phyloP scores from a whole-genome alignment of 64 coral and sea anemone species.

The Stichodactyla helianthus region DNA sequence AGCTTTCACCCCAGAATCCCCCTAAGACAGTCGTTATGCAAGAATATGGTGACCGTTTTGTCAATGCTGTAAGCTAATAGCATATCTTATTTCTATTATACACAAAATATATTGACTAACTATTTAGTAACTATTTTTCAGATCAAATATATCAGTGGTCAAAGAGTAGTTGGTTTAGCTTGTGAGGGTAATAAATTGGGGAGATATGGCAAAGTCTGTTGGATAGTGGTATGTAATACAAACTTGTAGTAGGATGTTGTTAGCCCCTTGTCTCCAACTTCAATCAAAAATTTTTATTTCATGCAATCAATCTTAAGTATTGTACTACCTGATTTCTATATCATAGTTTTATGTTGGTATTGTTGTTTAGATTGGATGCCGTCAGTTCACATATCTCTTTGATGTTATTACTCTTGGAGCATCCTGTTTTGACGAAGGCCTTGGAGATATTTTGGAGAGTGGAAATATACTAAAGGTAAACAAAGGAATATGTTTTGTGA shows the following conservation, averaged over 20 bases:
- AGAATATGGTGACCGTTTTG: slow-evolving; percentile 59
- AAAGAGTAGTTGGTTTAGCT: slow-evolving; percentile 67
- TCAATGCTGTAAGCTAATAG: slow-evolving; percentile 53
- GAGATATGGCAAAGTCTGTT: slow-evolving; percentile 89
- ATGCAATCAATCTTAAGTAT: no score
- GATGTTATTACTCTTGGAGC: slow-evolving; percentile 76
- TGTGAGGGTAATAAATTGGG: slow-evolving; percentile 79
- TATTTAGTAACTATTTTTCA: neutral
- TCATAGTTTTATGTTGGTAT: neutral
- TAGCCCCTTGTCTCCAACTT: no score
- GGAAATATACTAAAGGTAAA: slow-evolving; percentile 83
- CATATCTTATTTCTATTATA: neutral
- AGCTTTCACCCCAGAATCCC: slow-evolving; percentile 25
- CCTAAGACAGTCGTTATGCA: slow-evolving; percentile 62
- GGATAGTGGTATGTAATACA: slow-evolving; percentile 62
- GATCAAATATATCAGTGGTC: slow-evolving; percentile 58
- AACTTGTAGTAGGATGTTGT: neutral
- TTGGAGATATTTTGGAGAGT: slow-evolving; percentile 70
- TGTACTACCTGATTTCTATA: neutral
- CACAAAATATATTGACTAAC: neutral
- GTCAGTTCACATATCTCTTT: slow-evolving; percentile 81
- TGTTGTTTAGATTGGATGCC: slow-evolving; percentile 63
- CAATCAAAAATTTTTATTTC: no score
- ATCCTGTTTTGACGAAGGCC: slow-evolving; percentile 79
- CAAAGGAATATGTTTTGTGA: neutral